Evolutionary conservation across 53 echinoderm and acorn worm genomes (phyloP).

Genomic region (Henricia sp.): DNA sequence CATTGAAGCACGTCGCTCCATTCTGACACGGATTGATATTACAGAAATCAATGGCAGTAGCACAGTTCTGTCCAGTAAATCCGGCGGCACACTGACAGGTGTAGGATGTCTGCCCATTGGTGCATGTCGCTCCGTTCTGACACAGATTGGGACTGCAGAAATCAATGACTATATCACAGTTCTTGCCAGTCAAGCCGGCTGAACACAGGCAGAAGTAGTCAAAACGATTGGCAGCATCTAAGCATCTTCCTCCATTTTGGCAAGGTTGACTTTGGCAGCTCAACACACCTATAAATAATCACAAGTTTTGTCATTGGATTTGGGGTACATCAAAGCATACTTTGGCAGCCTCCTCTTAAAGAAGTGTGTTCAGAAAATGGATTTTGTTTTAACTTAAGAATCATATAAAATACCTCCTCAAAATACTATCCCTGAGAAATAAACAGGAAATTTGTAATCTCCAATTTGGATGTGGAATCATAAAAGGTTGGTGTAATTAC

Average conservation of each 20-base stretch:
- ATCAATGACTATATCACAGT: background rate
- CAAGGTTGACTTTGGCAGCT: constrained; percentile 69
- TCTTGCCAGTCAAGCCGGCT: constrained; percentile 34
- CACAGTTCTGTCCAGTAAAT: constrained; percentile 63
- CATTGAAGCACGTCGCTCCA: constrained; percentile 9
- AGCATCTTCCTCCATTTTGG: constrained; percentile 60
- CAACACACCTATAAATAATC: constrained; percentile 22
- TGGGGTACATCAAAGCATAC: background rate
- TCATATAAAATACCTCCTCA: too few species aligned
- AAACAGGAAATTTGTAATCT: too few species aligned
- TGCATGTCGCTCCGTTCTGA: constrained; percentile 17
- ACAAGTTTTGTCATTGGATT: background rate
- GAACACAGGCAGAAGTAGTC: constrained; percentile 62
- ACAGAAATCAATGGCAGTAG: background rate
- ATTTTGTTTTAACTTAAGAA: too few species aligned
- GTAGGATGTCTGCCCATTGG: background rate
- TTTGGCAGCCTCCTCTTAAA: too few species aligned
- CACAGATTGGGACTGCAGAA: background rate
- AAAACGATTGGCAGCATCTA: background rate
- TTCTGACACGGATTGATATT: background rate
- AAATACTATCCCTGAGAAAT: too few species aligned
- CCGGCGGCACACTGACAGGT: constrained; percentile 69
- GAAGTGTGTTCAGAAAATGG: too few species aligned
- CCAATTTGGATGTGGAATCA: too few species aligned
- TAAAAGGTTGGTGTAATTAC: too few species aligned